Evolutionary conservation across 2,113 vertebrate species (phyloP).

Genomic region (Lasiurus cinereus): DNA sequence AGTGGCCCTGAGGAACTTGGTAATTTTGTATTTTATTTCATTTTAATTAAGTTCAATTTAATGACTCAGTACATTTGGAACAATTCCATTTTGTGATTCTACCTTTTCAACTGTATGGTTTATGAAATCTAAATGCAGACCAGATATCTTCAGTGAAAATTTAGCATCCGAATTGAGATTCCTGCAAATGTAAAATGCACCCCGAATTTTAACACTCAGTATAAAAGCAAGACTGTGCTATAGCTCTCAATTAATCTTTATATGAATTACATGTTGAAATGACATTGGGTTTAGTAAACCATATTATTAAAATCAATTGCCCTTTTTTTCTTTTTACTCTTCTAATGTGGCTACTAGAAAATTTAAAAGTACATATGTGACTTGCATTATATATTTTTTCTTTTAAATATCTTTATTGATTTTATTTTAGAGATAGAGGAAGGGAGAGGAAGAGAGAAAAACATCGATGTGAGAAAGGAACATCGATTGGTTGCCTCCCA

Average conservation of each 20-base stretch:
- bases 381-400: neutral
- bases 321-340: neutral
- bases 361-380: neutral
- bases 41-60: neutral
- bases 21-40: neutral
- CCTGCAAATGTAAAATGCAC: neutral
- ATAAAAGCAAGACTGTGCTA: neutral
- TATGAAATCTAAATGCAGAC: neutral
- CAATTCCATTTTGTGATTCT: neutral
- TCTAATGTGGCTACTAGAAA: neutral
- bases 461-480: neutral
- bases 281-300: neutral
- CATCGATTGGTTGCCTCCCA: neutral
- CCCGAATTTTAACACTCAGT: neutral
- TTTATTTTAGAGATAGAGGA: neutral
- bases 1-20: neutral
- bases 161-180: neutral
- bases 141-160: neutral
- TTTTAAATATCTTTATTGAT: neutral
- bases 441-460: neutral
- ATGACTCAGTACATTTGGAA: neutral
- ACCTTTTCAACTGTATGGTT: neutral
- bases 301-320: constrained; percentile 1
- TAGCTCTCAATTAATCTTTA: neutral
- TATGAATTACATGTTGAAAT: neutral